Conservation (phyloP, 2,797 vertebrate genomes). For the Trachops cirrhosus region DNA sequence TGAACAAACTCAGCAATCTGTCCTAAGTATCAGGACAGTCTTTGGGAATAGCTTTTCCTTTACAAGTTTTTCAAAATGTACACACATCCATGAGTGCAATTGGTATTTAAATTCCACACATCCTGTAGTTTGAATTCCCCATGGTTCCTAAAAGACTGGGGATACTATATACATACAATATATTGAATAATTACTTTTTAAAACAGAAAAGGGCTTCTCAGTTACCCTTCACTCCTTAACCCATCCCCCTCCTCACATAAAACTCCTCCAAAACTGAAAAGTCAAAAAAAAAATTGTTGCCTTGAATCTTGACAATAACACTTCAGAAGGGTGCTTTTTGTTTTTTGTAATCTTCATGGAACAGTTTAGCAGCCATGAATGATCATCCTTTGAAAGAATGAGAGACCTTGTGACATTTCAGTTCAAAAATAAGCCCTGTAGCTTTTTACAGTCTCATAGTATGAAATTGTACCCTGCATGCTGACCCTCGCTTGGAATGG, state of each 20-base stretch:
- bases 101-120: constrained; percentile 64
- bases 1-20: constrained; percentile 79
- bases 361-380: constrained; percentile 58
- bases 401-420: constrained; percentile 73
- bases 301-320: constrained; percentile 64
- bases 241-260: background rate
- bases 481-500: constrained; percentile 75
- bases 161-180: background rate
- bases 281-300: constrained; percentile 48
- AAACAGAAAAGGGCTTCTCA: background rate
- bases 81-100: constrained; percentile 45
- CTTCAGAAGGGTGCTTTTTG: constrained; percentile 73
- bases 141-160: constrained; percentile 43
- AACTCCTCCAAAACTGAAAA: background rate
- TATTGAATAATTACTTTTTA: constrained; percentile 28
- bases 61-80: constrained; percentile 75
- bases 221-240: background rate
- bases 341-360: constrained; percentile 70
- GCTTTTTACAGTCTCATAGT: constrained; percentile 74
- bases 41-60: constrained; percentile 63
- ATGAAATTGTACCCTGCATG: constrained; percentile 80
- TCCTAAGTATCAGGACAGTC: constrained; percentile 77
- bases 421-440: constrained; percentile 77
- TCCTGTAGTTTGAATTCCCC: constrained; percentile 51
- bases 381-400: constrained; percentile 72